Evolutionary conservation across 2,888 invertebrate genomes (phyloP).

Genomic region (Dione juno): DNA sequence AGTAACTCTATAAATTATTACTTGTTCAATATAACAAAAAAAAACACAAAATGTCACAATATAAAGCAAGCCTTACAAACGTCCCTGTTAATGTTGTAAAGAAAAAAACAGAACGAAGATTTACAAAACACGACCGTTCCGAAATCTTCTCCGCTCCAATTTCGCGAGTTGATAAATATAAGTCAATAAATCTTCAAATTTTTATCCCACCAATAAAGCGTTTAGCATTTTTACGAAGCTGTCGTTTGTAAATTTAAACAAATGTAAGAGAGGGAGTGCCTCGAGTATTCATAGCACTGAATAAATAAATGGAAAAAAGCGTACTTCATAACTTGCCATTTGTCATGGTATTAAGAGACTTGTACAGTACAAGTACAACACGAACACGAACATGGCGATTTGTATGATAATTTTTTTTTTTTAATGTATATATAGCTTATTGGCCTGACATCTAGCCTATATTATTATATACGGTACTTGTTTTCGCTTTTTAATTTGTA

Average conservation of each 20-base stretch:
- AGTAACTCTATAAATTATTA: too few relatives aligned
- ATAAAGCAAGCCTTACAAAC: background rate
- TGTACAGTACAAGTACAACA: background rate
- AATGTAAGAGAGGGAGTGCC: constrained; percentile 28
- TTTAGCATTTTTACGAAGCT: constrained; percentile 43
- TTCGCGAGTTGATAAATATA: constrained; percentile 24
- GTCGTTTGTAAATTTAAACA: constrained; percentile 36
- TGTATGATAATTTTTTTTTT: constrained; percentile 8
- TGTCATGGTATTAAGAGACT: constrained; percentile 46
- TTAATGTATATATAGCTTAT: background rate
- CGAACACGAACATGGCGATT: background rate
- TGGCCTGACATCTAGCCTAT: too few relatives aligned
- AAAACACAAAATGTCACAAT: too few relatives aligned
- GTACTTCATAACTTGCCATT: constrained; percentile 59
- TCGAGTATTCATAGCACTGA: constrained; percentile 10
- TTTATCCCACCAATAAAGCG: constrained; percentile 40
- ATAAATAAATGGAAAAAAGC: constrained; percentile 53
- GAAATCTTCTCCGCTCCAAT: constrained; percentile 12
- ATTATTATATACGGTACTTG: too few relatives aligned
- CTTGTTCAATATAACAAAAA: too few relatives aligned
- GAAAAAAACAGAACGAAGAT: background rate
- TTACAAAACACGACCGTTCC: background rate
- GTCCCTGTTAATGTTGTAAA: background rate
- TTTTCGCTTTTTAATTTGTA: too few relatives aligned
- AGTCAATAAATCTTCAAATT: constrained; percentile 28